These are phyloP conservation scores for Tridacna crocea DNA, from an alignment of 2,888 invertebrate species.

Conservation along the genomic window DNA sequence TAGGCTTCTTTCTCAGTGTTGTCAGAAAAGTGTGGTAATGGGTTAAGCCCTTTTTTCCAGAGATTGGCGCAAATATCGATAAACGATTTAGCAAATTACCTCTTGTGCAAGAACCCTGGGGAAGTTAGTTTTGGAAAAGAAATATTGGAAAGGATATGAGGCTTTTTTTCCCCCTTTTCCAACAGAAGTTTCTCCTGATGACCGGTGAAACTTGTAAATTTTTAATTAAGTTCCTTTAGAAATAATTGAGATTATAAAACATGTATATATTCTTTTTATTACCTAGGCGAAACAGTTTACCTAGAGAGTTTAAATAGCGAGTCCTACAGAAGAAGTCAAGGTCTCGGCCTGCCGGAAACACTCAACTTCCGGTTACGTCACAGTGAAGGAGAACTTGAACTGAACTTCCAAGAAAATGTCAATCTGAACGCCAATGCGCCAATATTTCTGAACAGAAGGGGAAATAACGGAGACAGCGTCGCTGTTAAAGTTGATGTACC, in stretches of 20 bases:
- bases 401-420: conserved; percentile 35
- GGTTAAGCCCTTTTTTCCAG: too few species aligned
- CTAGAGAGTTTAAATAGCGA: conserved; percentile 33
- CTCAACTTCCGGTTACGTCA: conserved; percentile 26
- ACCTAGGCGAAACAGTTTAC: conserved; percentile 31
- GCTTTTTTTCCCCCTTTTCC: too few species aligned
- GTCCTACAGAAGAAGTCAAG: conserved; percentile 24
- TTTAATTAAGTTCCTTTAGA: neutral
- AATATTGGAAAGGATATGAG: too few species aligned
- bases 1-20: too few species aligned
- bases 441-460: conserved; percentile 16
- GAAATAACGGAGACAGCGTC: neutral
- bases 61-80: too few species aligned
- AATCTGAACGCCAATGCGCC: conserved; percentile 50
- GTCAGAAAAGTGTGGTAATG: too few species aligned
- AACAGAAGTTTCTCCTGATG: too few species aligned
- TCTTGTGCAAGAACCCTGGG: too few species aligned
- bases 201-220: too few species aligned
- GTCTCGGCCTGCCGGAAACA: conserved; percentile 25
- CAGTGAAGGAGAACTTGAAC: neutral
- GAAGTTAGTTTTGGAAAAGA: too few species aligned
- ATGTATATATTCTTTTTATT: neutral
- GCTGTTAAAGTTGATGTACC: conserved; percentile 10
- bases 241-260: neutral
- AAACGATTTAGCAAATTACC: too few species aligned